Conservation (phyloP, 2,113 vertebrate genomes). For the Burhinus bistriatus region DNA sequence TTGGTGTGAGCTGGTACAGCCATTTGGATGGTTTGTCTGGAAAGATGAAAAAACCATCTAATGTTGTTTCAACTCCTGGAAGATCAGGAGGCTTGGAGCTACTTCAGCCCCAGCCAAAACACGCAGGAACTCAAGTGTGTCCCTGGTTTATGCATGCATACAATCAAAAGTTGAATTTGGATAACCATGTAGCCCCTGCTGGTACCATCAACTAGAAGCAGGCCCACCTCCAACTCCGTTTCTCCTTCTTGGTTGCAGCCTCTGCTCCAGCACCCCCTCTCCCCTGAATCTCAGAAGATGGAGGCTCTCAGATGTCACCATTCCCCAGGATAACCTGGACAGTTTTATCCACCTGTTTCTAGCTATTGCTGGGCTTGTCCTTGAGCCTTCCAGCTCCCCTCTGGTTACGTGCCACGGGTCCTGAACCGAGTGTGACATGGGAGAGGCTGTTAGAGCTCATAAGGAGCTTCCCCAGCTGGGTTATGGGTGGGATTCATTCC, state of each 20-base stretch:
- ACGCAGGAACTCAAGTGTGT: rapidly evolving
- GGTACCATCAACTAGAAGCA: neutral
- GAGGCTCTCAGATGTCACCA: neutral
- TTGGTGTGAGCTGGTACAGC: neutral
- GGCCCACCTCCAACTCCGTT: neutral
- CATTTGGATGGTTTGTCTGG: neutral
- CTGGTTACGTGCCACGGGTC: rapidly evolving
- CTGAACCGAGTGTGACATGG: rapidly evolving
- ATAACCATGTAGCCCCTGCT: neutral
- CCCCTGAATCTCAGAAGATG: neutral
- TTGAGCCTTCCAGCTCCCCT: neutral
- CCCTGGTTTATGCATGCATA: rapidly evolving
- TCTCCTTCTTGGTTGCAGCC: neutral
- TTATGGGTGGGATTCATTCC: neutral
- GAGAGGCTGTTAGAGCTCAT: neutral
- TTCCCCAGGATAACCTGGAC: neutral
- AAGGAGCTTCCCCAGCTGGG: neutral
- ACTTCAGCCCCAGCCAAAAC: neutral
- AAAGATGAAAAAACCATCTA: neutral
- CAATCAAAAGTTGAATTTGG: neutral
- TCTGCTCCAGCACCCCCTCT: neutral
- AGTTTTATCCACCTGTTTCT: neutral
- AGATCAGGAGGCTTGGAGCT: neutral
- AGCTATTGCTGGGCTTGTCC: neutral
- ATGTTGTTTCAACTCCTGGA: neutral